Conservation (phyloP, 2,888 invertebrate genomes). For the Malthinus flaveolus region DNA sequence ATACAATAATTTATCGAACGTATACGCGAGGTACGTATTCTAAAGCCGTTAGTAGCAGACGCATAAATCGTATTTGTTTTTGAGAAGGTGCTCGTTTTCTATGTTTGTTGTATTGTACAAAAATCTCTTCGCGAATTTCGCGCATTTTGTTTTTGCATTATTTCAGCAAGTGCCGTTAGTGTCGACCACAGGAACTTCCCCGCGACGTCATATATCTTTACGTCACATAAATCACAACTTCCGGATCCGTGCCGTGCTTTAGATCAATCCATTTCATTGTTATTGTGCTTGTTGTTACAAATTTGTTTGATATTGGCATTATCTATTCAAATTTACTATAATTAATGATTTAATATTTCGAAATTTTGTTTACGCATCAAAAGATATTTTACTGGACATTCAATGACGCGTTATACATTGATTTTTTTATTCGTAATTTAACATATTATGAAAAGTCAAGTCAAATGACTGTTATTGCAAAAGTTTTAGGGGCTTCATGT, state of each 20-base stretch:
- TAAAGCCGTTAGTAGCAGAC: slow-evolving; percentile 34
- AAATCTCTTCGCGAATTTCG: slow-evolving; percentile 34
- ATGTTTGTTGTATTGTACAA: slow-evolving; percentile 10
- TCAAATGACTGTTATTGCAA: too few relatives aligned
- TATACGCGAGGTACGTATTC: background rate
- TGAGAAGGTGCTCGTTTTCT: slow-evolving; percentile 3
- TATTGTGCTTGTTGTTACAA: slow-evolving; percentile 43
- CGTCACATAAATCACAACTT: slow-evolving; percentile 47
- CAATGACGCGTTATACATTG: too few relatives aligned
- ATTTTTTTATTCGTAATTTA: too few relatives aligned
- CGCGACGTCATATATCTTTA: slow-evolving; percentile 44
- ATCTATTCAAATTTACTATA: slow-evolving; percentile 26
- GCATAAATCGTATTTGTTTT: slow-evolving; percentile 36
- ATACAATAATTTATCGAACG: slow-evolving; percentile 1
- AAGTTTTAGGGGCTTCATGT: too few relatives aligned
- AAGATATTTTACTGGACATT: too few relatives aligned
- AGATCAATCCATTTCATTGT: slow-evolving; percentile 40
- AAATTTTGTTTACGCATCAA: too few relatives aligned
- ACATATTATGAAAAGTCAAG: too few relatives aligned
- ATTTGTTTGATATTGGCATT: slow-evolving; percentile 41
- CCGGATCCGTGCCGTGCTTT: slow-evolving; percentile 31
- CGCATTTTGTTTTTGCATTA: slow-evolving; percentile 41
- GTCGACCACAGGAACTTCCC: slow-evolving; percentile 41
- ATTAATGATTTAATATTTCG: slow-evolving; percentile 18
- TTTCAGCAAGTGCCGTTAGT: slow-evolving; percentile 42